Conservation (phyloP, 2,113 vertebrate species). For the Setophaga petechia region DNA sequence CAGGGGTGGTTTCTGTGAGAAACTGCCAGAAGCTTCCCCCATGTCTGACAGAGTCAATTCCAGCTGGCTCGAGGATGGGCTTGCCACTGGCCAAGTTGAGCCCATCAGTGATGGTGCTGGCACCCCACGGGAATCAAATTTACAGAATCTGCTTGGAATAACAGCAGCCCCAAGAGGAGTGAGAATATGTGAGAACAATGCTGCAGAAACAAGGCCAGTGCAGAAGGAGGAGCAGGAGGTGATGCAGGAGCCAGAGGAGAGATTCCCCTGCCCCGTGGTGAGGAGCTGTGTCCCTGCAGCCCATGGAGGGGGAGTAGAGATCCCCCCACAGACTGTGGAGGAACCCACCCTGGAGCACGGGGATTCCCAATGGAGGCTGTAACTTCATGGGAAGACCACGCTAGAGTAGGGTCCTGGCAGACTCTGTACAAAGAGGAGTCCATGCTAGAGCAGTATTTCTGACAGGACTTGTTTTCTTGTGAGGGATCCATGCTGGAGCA, state of each 20-base stretch:
- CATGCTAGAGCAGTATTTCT: not conserved
- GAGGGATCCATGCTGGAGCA: not conserved
- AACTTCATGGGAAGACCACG: not conserved
- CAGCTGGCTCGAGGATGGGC: not conserved
- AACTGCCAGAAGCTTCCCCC: not conserved
- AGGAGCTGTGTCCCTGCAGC: not conserved
- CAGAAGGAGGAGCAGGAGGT: not conserved
- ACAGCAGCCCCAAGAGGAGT: not conserved
- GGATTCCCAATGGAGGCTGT: not conserved
- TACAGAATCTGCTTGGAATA: not conserved
- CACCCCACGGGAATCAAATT: not conserved
- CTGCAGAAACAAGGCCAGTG: not conserved
- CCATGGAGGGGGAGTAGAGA: not conserved
- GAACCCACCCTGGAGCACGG: not conserved
- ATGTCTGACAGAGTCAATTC: not conserved
- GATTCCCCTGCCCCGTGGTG: rapidly evolving
- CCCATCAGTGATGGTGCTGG: not conserved
- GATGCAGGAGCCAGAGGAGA: not conserved
- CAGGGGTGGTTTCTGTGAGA: not conserved
- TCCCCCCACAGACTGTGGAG: not conserved
- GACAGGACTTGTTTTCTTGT: not conserved
- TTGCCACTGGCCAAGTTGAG: not conserved
- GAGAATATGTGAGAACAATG: not conserved
- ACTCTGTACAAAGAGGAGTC: not conserved
- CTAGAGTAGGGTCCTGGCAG: not conserved